phyloP scores from a whole-genome alignment of 2,888 invertebrate species.

The Bombylius discolor region DNA sequence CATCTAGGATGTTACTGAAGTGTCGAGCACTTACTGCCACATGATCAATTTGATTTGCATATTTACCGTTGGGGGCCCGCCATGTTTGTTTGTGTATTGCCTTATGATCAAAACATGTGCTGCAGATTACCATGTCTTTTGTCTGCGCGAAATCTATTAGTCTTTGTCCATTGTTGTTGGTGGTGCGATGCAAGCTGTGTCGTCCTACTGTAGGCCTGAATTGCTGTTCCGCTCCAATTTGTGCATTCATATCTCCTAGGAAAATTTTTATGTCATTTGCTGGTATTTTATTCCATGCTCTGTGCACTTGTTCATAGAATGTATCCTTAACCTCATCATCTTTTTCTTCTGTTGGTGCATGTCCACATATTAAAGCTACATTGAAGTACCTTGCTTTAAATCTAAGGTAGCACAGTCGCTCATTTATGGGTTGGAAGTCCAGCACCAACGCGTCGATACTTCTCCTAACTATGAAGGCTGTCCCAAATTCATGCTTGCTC shows the following conservation, averaged over 20 bases:
- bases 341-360: neutral
- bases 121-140: no score
- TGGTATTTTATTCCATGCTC: neutral
- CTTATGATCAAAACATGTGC: no score
- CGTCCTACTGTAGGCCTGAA: neutral
- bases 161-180: no score
- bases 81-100: neutral
- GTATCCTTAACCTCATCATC: neutral
- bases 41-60: no score
- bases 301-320: neutral
- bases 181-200: no score
- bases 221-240: neutral
- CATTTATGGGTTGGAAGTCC: no score
- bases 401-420: neutral
- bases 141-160: no score
- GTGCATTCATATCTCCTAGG: neutral
- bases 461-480: no score
- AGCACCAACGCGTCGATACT: no score
- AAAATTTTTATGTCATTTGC: neutral
- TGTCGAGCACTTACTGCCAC: no score
- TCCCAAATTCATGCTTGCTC: no score
- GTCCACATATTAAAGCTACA: neutral
- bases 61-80: neutral
- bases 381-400: neutral
- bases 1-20: no score